Evolutionary conservation across 2,113 vertebrate genomes (phyloP).

Genomic region (Numenius arquata): DNA sequence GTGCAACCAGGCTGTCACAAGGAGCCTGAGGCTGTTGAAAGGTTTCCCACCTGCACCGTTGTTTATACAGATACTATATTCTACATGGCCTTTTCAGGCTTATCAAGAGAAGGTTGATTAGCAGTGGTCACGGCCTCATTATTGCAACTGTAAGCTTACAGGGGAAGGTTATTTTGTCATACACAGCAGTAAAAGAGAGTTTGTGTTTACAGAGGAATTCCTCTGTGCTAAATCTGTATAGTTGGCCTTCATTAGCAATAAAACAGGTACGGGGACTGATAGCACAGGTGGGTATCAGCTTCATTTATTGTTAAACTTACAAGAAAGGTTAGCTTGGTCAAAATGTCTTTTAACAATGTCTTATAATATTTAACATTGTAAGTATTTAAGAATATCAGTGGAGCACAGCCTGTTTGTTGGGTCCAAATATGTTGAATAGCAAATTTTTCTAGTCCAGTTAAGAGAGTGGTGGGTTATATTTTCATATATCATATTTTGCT

Average conservation of each 20-base stretch:
- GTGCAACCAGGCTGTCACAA: not conserved
- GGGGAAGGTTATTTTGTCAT: not conserved
- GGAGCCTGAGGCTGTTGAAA: not conserved
- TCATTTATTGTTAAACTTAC: not conserved
- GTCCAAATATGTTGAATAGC: not conserved
- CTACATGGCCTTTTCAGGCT: not conserved
- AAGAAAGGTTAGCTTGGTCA: not conserved
- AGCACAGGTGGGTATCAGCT: not conserved
- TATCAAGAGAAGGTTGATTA: not conserved
- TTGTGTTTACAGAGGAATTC: not conserved
- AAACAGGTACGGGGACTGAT: not conserved
- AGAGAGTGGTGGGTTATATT: not conserved
- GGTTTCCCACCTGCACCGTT: not conserved
- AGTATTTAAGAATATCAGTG: not conserved
- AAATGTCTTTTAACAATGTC: not conserved
- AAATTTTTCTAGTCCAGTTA: not conserved
- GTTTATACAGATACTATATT: not conserved
- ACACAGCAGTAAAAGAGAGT: not conserved
- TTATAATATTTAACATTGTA: not conserved
- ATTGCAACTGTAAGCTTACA: not conserved
- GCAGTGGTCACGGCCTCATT: not conserved
- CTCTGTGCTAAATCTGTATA: not conserved
- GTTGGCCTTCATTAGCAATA: not conserved
- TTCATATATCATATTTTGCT: not conserved
- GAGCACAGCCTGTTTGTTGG: not conserved